A percentile compares a stretch with the other conserved stretches of the same genome.
phyloP scores from a whole-genome alignment of 2,797 vertebrate genomes.

The Dromococcyx pavoninus region DNA sequence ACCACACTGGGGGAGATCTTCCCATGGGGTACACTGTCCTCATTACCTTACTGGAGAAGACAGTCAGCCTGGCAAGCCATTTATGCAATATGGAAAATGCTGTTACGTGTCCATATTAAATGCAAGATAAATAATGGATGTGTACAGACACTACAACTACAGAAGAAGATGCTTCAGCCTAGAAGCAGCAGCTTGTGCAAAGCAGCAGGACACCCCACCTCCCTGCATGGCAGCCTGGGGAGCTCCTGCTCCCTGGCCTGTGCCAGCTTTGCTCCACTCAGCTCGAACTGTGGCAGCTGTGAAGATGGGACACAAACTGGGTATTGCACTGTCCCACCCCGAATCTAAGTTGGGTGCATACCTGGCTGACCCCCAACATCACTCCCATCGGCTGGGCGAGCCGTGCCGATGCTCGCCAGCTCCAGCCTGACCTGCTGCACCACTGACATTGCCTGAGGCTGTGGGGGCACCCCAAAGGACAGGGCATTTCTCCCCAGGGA shows the following conservation, averaged over 20 bases:
- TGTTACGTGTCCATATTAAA: neutral
- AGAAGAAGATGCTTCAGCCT: neutral
- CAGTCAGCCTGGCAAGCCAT: neutral
- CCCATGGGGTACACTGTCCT: rapidly evolving
- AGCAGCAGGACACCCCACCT: neutral
- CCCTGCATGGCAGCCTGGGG: neutral
- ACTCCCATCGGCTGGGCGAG: rapidly evolving
- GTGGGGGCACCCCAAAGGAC: neutral
- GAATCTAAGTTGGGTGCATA: rapidly evolving
- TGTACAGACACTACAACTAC: neutral
- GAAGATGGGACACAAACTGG: neutral
- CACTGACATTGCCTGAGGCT: neutral
- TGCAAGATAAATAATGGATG: neutral
- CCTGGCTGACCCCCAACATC: neutral
- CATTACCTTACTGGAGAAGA: neutral
- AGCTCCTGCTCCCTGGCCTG: neutral
- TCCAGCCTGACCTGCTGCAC: neutral
- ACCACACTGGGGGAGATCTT: rapidly evolving
- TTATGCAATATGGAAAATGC: neutral
- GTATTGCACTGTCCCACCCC: neutral
- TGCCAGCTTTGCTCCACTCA: neutral
- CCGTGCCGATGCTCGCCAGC: rapidly evolving
- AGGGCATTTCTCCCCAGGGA: neutral
- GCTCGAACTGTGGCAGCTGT: rapidly evolving
- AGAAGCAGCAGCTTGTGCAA: neutral